Evolutionary conservation across 2,888 invertebrate species (phyloP).

Genomic region (Catocala sponsa): DNA sequence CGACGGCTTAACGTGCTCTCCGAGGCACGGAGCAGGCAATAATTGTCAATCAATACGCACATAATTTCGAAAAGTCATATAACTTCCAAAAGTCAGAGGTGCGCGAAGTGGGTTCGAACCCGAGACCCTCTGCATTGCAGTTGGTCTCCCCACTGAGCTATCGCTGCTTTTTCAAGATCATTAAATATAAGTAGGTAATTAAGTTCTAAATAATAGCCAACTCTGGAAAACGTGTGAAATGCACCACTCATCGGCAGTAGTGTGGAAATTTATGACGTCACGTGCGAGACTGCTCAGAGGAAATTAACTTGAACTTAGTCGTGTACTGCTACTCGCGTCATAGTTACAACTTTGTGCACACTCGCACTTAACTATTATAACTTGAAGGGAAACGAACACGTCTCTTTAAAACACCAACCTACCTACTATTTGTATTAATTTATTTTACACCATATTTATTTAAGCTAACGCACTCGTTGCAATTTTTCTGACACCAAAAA

Average conservation of each 20-base stretch:
- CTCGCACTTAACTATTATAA: slow-evolving; percentile 15
- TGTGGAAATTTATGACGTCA: slow-evolving; percentile 59
- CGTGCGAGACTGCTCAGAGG: slow-evolving; percentile 49
- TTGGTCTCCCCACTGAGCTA: no score
- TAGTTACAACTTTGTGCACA: slow-evolving; percentile 30
- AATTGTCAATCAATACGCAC: no score
- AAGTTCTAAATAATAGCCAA: neutral
- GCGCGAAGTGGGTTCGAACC: no score
- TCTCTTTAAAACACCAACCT: neutral
- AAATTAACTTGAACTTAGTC: slow-evolving; percentile 63
- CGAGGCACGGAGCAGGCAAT: no score
- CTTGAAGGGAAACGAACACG: neutral
- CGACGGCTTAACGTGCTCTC: no score
- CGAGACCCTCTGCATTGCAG: no score
- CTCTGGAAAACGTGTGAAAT: slow-evolving; percentile 46
- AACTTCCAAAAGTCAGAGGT: no score
- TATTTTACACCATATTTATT: no score
- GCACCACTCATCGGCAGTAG: neutral
- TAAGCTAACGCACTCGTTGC: no score
- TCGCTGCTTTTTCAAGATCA: no score
- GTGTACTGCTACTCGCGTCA: slow-evolving; percentile 38
- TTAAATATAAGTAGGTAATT: neutral
- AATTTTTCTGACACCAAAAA: no score
- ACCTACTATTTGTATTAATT: neutral
- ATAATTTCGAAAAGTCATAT: no score